Percentiles rank a stretch among this genome's conserved stretches.
Evolutionary conservation across 2,888 invertebrate species (phyloP).

Genomic region (Oxystoma pomonae): DNA sequence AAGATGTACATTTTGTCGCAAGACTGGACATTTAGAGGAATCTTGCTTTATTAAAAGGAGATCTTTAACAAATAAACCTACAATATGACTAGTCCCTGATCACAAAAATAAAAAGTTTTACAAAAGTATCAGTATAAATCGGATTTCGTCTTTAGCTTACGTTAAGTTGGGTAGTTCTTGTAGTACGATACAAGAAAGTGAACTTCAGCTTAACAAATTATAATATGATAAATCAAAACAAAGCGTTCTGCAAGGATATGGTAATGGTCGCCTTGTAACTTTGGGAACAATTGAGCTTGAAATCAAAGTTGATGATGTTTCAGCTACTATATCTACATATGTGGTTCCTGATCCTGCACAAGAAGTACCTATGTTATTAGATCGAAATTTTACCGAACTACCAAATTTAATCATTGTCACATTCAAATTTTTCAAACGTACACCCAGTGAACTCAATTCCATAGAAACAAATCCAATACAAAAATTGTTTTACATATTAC

Average conservation of each 20-base stretch:
- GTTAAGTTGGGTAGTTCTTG: not conserved
- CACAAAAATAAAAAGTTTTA: constrained; percentile 9
- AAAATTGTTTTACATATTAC: constrained; percentile 7
- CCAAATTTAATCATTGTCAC: constrained; percentile 4
- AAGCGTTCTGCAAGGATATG: not conserved
- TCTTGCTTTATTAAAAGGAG: not conserved
- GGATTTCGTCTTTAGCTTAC: not conserved
- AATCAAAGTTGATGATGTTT: constrained; percentile 19
- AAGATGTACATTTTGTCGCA: constrained; percentile 2
- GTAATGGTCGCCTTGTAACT: not conserved
- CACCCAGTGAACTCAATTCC: not conserved
- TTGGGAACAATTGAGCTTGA: constrained; percentile 6
- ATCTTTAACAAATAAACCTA: no score
- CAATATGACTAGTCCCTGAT: constrained; percentile 5
- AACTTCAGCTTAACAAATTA: not conserved
- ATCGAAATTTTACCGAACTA: constrained; percentile 11
- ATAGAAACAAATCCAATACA: not conserved
- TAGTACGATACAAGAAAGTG: not conserved
- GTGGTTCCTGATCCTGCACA: constrained; percentile 23
- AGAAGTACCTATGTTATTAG: constrained; percentile 22
- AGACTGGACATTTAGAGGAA: constrained; percentile 5
- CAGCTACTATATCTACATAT: constrained; percentile 9
- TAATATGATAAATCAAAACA: not conserved
- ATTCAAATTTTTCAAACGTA: not conserved
- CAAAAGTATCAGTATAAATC: not conserved